A percentile compares a stretch with the other conserved stretches of the same genome.
Conservation (phyloP, 2,888 invertebrate species). For the Drosophila phalerata region DNA sequence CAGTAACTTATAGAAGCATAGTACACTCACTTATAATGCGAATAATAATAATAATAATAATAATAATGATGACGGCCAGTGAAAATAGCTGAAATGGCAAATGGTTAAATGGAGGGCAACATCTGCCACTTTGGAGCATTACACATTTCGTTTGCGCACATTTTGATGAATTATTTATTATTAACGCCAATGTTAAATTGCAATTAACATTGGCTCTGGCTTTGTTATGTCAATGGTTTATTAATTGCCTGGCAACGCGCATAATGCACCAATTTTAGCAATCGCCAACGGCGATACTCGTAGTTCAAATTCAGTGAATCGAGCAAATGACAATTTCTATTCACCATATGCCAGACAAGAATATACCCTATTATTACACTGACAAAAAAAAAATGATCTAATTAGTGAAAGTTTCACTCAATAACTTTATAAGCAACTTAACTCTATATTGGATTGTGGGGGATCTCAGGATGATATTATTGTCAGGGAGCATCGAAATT, state of each 20-base stretch:
- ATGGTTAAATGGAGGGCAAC: slow-evolving; percentile 14
- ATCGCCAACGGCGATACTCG: slow-evolving; percentile 23
- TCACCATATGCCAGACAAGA: background rate
- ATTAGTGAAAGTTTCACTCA: background rate
- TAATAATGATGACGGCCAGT: slow-evolving; percentile 20
- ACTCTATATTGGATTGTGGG: background rate
- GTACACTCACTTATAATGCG: slow-evolving; percentile 22
- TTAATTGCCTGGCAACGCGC: slow-evolving; percentile 52
- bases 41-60: slow-evolving; percentile 21
- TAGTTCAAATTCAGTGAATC: slow-evolving; percentile 5
- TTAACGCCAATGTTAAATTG: slow-evolving; percentile 57
- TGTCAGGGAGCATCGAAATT: background rate
- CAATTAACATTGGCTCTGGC: slow-evolving; percentile 39
- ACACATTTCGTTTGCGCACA: slow-evolving; percentile 21
- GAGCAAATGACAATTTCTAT: background rate
- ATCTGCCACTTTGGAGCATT: slow-evolving; percentile 33
- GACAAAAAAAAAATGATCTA: background rate
- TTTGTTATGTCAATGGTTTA: slow-evolving; percentile 51
- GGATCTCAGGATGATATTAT: background rate
- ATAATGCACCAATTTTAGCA: slow-evolving; percentile 41
- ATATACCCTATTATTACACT: slow-evolving; percentile 8
- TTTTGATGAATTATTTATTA: slow-evolving; percentile 55
- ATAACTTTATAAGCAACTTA: background rate
- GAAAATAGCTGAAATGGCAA: slow-evolving; percentile 32
- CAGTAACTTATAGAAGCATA: slow-evolving; percentile 50